phyloP scores from a whole-genome alignment of 1,140 invertebrate species.

The Drosophila arawakana region DNA sequence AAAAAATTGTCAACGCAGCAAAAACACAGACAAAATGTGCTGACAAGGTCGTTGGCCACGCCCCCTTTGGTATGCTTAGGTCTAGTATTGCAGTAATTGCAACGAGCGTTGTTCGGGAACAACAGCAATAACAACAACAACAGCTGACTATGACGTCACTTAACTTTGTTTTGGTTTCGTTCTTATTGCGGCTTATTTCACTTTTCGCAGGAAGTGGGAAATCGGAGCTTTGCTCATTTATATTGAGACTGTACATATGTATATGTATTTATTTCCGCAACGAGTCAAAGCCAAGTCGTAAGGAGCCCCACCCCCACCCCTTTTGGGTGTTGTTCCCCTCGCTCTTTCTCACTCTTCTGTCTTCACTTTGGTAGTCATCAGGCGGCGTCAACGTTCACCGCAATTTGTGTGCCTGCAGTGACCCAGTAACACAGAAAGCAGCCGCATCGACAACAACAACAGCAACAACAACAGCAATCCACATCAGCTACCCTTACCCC shows the following conservation, averaged over 20 bases:
- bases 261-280: constrained; percentile 47
- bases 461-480: not conserved
- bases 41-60: constrained; percentile 65
- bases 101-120: constrained; percentile 13
- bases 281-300: constrained; percentile 32
- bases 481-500: not conserved
- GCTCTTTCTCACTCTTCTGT: not conserved
- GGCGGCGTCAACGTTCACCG: constrained; percentile 50
- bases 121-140: constrained; percentile 41
- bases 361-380: constrained; percentile 24
- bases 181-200: constrained; percentile 76
- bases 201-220: constrained; percentile 40
- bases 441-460: constrained; percentile 58
- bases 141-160: constrained; percentile 21
- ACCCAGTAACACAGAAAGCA: constrained; percentile 82
- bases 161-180: constrained; percentile 49
- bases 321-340: not conserved
- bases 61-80: not conserved
- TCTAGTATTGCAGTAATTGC: constrained; percentile 72
- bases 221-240: constrained; percentile 71
- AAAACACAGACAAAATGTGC: constrained; percentile 52
- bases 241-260: constrained; percentile 63
- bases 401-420: constrained; percentile 84
- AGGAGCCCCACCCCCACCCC: not conserved
- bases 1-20: constrained; percentile 70